Conservation (phyloP, 2,797 vertebrate species). For the Labeo calbasu region DNA sequence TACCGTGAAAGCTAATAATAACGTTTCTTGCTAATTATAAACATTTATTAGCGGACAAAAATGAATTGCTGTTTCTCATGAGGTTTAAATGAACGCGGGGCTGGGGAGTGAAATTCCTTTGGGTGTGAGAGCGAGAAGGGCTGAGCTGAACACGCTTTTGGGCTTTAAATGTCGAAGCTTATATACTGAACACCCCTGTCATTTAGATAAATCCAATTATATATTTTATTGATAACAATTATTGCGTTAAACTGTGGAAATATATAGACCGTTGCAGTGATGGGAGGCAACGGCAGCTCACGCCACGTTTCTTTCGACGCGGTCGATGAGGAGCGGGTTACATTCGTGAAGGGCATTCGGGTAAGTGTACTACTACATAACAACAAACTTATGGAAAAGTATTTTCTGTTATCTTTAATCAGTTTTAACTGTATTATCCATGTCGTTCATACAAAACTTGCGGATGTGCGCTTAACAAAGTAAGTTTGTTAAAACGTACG, state of each 20-base stretch:
- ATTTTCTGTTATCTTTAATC: not conserved
- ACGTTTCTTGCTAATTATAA: not conserved
- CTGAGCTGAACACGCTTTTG: not conserved
- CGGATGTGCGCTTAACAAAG: not conserved
- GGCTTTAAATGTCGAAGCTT: not conserved
- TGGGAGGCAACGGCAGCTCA: slow-evolving; percentile 74
- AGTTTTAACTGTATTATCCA: not conserved
- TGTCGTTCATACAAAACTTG: not conserved
- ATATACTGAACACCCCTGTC: not conserved
- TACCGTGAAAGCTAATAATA: no score
- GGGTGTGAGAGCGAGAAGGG: not conserved
- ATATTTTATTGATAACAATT: not conserved
- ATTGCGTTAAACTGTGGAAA: not conserved
- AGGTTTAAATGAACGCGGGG: not conserved
- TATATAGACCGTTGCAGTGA: slow-evolving; percentile 34
- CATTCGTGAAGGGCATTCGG: slow-evolving; percentile 77
- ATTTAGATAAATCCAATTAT: not conserved
- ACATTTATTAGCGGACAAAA: not conserved
- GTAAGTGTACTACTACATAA: slow-evolving; percentile 64
- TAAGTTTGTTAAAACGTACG: not conserved
- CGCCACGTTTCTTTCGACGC: slow-evolving; percentile 66
- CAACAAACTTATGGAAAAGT: not conserved
- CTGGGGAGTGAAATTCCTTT: not conserved
- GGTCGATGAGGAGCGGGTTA: slow-evolving; percentile 63
- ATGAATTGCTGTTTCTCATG: not conserved